Base-by-base conservation (phyloP, 2,888 invertebrate species). In the Plutella xylostella region DNA sequence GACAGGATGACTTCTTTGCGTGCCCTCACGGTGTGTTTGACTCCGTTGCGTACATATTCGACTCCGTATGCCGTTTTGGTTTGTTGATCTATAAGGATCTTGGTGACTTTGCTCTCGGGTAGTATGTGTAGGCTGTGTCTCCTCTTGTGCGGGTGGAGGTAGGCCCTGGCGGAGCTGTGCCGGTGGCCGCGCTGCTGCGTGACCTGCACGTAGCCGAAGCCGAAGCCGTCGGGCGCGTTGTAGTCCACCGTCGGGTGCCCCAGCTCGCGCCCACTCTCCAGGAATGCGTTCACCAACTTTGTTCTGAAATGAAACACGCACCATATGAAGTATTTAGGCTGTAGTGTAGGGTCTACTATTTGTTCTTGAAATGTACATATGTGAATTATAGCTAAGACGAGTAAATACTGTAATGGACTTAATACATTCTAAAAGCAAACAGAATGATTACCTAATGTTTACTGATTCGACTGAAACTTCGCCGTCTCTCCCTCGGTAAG, bases 1-100 rank as follows among this genome's bases (percentile, higher is more conserved):
- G 92, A 90, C 14, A 97, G 60, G 44, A 97, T 92, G 0, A 97
- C 90, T 75, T 95, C 95, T 63, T 90, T 92, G 2, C 85, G 85
- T 0, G 91, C 92, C 38, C 65, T 72, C 0, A 88, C 88, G 9
- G 71, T 75, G 49, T 72, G 71, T 22, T 62, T 62, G 11, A 71
- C 53, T 17, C 77, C 77, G 14, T 88, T 82, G 44, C 88, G 85
- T 1, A 86, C 68, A 50, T 89, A 90, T 54, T 90, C 82, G 0
- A 93, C 89, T 0, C 92, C 93, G 48, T 86, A 85, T 0, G 92
- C 91, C 15, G 73, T 72, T 55, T 88, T 89, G 0, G 87, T 87
- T 12, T 65, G 50, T 0, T 80, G 78, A 57, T 91, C 86, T 14
- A 93, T 89, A 0, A 92, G 64, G 3, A 93, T 70, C 68, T 88